A percentile compares a stretch with the other conserved stretches of the same genome.
These are phyloP conservation scores for Orthosia gothica DNA, from an alignment of 2,888 invertebrate genomes.

Conservation along the genomic window DNA sequence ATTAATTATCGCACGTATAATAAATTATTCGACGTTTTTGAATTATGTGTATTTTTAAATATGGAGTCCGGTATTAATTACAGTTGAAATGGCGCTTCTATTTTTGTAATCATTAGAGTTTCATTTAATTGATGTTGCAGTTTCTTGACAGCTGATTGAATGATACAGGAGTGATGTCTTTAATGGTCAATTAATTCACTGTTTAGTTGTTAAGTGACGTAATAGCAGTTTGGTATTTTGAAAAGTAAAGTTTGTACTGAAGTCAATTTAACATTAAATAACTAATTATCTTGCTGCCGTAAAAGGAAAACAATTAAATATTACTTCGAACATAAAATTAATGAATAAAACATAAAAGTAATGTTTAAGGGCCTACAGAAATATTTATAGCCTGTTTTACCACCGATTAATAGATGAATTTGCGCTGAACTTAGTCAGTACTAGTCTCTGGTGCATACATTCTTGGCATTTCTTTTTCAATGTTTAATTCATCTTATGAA, in stretches of 20 bases:
- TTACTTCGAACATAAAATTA: background rate
- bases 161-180: slow-evolving; percentile 29
- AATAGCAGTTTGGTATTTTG: slow-evolving; percentile 3
- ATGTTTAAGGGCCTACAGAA: background rate
- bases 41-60: slow-evolving; percentile 61
- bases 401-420: background rate
- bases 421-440: background rate
- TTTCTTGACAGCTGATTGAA: slow-evolving; percentile 41
- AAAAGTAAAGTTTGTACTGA: background rate
- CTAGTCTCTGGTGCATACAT: background rate
- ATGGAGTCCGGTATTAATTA: slow-evolving; percentile 46
- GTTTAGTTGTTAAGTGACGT: slow-evolving; percentile 23
- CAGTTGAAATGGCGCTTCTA: slow-evolving; percentile 58
- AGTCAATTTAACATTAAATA: background rate
- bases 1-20: slow-evolving; percentile 67
- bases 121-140: slow-evolving; percentile 50
- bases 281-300: slow-evolving; percentile 1
- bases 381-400: slow-evolving; percentile 6
- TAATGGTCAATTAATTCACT: slow-evolving; percentile 28
- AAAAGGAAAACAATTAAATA: background rate
- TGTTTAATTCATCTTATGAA: background rate
- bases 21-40: slow-evolving; percentile 65
- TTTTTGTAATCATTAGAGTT: slow-evolving; percentile 46
- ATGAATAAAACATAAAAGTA: background rate
- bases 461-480: background rate